These are phyloP conservation scores for Pristionchus exspectatus DNA, from an alignment of 2,888 invertebrate genomes.

Conservation along the genomic window DNA sequence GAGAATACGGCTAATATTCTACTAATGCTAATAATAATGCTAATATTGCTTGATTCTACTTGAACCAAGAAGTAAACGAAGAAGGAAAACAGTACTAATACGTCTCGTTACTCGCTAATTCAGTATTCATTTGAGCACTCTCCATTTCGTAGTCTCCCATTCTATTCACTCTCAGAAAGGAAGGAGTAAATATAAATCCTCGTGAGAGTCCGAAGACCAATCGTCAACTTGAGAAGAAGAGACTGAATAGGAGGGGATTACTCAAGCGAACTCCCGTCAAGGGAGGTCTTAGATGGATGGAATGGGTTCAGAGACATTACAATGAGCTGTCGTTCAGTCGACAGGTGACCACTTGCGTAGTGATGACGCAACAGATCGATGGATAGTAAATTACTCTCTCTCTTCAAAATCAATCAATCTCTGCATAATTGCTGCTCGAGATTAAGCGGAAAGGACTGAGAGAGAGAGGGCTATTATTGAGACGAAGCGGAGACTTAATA, in stretches of 20 bases:
- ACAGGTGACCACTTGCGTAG: conserved; percentile 17
- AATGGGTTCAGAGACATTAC: background rate
- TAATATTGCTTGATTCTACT: background rate
- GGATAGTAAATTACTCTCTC: background rate
- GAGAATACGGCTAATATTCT: too few relatives aligned
- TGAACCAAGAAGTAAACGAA: background rate
- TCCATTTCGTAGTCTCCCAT: conserved; percentile 16
- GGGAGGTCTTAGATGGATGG: conserved; percentile 10
- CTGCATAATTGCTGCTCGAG: background rate
- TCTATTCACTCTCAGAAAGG: conserved; percentile 12
- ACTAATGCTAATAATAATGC: too few relatives aligned
- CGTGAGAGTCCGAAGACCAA: conserved; percentile 48
- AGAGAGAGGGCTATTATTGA: conserved; percentile 35
- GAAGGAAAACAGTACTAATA: background rate
- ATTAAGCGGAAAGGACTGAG: conserved; percentile 32
- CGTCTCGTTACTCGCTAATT: conserved; percentile 29
- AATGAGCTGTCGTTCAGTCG: background rate
- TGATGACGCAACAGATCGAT: background rate
- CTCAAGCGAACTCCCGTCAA: background rate
- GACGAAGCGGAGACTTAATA: conserved; percentile 31
- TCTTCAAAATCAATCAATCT: background rate
- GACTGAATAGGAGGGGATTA: background rate
- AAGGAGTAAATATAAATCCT: conserved; percentile 52
- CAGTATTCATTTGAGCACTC: conserved; percentile 45
- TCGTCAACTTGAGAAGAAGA: conserved; percentile 28